Base-by-base conservation (phyloP, 1,140 invertebrate species). In the Rhyacophila brunnea region DNA sequence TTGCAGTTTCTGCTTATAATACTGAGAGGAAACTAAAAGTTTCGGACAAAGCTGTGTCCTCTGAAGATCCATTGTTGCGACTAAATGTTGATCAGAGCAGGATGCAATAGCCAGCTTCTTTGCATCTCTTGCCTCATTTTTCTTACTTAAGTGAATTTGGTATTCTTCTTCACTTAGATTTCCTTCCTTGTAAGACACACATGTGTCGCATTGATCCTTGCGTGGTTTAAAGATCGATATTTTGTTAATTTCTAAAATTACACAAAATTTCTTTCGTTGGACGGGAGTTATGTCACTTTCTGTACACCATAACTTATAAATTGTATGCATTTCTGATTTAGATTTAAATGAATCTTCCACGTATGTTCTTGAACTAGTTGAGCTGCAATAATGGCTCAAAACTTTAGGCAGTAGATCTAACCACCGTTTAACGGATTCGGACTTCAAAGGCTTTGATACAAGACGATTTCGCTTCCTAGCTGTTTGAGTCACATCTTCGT, bases 91-190 rank as follows among this genome's bases (percentile, higher is more conserved):
- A 13, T 42, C 40, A 13, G 40, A 42, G 40, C 40, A 42, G 40
- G 13, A 42, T 42, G 40, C 40, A 42, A 13, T 42, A 42, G 40
- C 40, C 40, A 42, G 40, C 40, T 42, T 13, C 40, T 42, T 42
- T 42, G 40, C 40, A 42, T 42, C 40, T 42, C 40, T 42, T 13
- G 40, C 40, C 13, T 42, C 40, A 42, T 42, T 42, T 42, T 42
- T 42, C 40, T 42, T 42, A 42, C 13, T 42, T 6, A 42, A 6
- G 40, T 42, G 40, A 42, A 42, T 42, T 42, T 42, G 40, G 13
- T 42, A 42, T 42, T 42, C 40, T 42, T 42, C 40, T 13, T 42
- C 40, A 42, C 40, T 42, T 6, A 42, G 13, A 13, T n/a, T n/a
- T n/a, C n/a, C n/a, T n/a, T n/a, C n/a, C n/a, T n/a, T n/a, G n/a